Conservation (phyloP, 2,797 vertebrate genomes). For the Labeo calbasu region DNA sequence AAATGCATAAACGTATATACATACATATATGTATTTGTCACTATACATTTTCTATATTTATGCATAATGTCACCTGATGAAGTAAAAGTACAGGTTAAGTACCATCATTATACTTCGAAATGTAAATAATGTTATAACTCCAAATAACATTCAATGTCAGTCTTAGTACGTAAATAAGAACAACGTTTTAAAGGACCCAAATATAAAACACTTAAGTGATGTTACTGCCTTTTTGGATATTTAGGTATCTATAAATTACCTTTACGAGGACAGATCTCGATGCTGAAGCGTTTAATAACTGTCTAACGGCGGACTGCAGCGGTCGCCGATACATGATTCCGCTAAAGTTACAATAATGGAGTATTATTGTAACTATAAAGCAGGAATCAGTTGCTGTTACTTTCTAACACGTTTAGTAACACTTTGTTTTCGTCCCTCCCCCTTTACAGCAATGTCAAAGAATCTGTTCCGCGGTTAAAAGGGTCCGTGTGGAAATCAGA, state of each 20-base stretch:
- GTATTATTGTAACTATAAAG: constrained; percentile 46
- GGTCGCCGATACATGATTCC: constrained; percentile 78
- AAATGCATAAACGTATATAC: not conserved
- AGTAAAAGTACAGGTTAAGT: not conserved
- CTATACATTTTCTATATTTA: not conserved
- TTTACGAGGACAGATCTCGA: constrained; percentile 64
- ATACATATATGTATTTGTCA: not conserved
- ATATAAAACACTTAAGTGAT: not conserved
- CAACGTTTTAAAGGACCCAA: not conserved
- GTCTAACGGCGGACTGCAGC: constrained; percentile 70
- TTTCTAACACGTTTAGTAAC: constrained; percentile 64
- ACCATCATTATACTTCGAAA: not conserved
- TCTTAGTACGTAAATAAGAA: not conserved
- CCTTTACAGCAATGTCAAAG: constrained; percentile 77
- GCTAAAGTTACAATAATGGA: constrained; percentile 43
- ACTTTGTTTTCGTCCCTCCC: constrained; percentile 52
- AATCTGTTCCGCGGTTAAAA: constrained; percentile 61
- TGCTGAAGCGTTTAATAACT: constrained; percentile 56
- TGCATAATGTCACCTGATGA: not conserved
- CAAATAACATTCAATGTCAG: not conserved
- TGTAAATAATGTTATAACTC: not conserved
- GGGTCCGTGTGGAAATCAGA: constrained; percentile 60
- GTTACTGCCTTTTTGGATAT: not conserved
- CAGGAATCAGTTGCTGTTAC: constrained; percentile 47
- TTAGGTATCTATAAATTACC: constrained; percentile 65